Conservation (phyloP, 2,888 invertebrate species). For the Erebia ligea region DNA sequence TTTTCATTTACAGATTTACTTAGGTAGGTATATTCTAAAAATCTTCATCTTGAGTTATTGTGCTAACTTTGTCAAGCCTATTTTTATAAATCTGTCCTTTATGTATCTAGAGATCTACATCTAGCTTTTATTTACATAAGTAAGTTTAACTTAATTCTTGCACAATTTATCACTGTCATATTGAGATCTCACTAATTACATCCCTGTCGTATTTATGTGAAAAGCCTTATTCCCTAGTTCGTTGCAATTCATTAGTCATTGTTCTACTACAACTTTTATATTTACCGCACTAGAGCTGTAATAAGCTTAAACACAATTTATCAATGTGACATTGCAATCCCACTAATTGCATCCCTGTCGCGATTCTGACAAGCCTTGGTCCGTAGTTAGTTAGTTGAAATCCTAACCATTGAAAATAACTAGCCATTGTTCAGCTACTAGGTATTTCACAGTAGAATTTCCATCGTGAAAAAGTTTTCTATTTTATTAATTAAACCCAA, state of each 20-base stretch:
- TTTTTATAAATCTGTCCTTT: no score
- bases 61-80: no score
- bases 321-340: background rate
- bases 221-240: background rate
- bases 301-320: background rate
- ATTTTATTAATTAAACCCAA: background rate
- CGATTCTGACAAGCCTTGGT: background rate
- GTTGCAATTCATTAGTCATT: background rate
- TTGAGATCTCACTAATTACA: no score
- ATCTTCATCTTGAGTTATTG: no score
- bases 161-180: no score
- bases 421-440: background rate
- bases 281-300: background rate
- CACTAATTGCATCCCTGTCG: background rate
- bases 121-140: no score
- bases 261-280: background rate
- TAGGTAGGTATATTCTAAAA: no score
- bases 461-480: background rate
- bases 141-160: no score
- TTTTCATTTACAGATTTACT: no score
- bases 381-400: background rate
- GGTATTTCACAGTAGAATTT: slow-evolving; percentile 1
- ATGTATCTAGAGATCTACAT: no score
- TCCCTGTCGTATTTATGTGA: background rate
- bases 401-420: no score